A percentile compares a stretch with the other conserved stretches of the same genome.
Evolutionary conservation across 2,888 invertebrate species (phyloP).

Genomic region (Thereva nobilitata): DNA sequence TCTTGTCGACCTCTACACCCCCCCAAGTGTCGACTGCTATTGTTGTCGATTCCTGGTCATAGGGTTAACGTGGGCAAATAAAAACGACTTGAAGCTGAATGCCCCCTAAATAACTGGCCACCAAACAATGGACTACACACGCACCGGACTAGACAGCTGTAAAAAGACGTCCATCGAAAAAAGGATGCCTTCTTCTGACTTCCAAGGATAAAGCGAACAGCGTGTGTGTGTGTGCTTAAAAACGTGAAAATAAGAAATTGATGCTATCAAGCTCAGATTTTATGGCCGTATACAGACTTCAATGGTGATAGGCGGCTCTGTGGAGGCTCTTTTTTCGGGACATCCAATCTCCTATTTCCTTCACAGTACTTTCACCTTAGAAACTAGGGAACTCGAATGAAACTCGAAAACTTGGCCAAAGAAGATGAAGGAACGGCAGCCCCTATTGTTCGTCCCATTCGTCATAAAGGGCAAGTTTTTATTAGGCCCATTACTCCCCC

Average conservation of each 20-base stretch:
- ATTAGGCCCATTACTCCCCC: constrained; percentile 21
- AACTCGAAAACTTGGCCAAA: background rate
- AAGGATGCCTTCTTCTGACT: too few species aligned
- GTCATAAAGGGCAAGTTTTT: constrained; percentile 29
- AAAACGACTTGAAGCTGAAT: constrained; percentile 3
- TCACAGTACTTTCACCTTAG: background rate
- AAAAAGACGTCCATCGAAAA: too few species aligned
- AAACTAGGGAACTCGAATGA: background rate
- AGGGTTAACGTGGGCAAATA: constrained; percentile 6
- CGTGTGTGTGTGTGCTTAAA: constrained; percentile 1
- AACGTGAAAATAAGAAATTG: constrained; percentile 27
- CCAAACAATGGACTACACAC: background rate
- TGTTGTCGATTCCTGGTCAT: constrained; percentile 1
- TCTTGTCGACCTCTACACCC: constrained; percentile 6
- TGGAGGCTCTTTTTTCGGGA: constrained; percentile 10
- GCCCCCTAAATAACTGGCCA: background rate
- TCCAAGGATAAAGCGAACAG: too few species aligned
- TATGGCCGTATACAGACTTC: constrained; percentile 18
- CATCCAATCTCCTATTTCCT: too few species aligned
- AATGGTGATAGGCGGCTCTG: constrained; percentile 11
- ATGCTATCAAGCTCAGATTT: constrained; percentile 25
- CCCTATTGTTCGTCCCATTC: constrained; percentile 1
- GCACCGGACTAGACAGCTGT: too few species aligned
- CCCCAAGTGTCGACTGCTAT: background rate
- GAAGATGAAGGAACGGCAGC: constrained; percentile 8